Conservation (phyloP, 2,113 vertebrate genomes). For the Menura novaehollandiae region DNA sequence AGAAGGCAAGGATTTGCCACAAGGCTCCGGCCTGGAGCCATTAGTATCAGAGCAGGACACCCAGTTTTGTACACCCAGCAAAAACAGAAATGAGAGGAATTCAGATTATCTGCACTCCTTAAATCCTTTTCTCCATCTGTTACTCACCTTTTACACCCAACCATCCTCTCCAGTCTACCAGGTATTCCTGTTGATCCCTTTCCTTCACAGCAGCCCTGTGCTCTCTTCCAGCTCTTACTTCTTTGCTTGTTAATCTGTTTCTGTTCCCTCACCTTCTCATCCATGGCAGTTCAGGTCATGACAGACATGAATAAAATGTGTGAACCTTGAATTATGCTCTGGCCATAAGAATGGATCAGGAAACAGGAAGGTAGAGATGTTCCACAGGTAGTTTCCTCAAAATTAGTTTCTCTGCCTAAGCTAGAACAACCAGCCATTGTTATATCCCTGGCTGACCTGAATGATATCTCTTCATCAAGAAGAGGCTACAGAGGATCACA, state of each 20-base stretch:
- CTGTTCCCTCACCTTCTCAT: not conserved
- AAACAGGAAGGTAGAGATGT: not conserved
- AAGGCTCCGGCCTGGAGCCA: not conserved
- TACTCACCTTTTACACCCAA: not conserved
- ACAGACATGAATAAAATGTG: not conserved
- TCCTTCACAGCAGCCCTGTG: not conserved
- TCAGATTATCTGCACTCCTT: not conserved
- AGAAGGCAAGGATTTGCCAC: not conserved
- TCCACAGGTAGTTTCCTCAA: not conserved
- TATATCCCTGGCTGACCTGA: not conserved
- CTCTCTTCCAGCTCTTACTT: not conserved
- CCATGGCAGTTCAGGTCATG: not conserved
- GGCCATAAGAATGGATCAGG: not conserved
- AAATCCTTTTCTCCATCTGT: not conserved
- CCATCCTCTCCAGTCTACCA: not conserved
- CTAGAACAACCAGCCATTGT: not conserved
- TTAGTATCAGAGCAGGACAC: rapidly evolving
- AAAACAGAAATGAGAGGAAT: not conserved
- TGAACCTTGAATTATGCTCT: not conserved
- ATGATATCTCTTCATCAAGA: not conserved
- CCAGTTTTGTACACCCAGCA: not conserved
- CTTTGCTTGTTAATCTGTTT: not conserved
- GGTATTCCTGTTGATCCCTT: not conserved
- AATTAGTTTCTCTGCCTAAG: not conserved
- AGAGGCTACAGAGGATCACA: not conserved